Evolutionary conservation across 2,797 vertebrate genomes (phyloP).

Genomic region (Sebastes steindachneri): DNA sequence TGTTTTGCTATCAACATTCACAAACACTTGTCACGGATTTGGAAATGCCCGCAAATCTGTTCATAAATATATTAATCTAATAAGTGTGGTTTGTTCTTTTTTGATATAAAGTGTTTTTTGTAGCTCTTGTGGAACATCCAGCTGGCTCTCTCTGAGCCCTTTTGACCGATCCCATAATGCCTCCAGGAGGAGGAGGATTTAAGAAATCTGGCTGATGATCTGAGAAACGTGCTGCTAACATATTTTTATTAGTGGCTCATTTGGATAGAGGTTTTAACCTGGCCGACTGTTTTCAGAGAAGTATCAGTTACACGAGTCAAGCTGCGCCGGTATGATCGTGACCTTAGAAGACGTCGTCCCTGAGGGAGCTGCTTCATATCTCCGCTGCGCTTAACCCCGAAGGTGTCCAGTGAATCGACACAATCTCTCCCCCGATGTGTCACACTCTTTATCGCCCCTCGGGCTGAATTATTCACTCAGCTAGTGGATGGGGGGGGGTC

Average conservation of each 20-base stretch:
- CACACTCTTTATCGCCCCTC: constrained; percentile 1
- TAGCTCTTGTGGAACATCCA: constrained; percentile 3
- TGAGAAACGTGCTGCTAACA: neutral
- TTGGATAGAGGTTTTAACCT: neutral
- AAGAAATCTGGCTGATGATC: constrained; percentile 24
- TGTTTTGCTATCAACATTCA: neutral
- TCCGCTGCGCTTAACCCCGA: neutral
- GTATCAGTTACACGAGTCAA: constrained; percentile 6
- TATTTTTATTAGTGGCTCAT: neutral
- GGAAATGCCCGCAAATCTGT: neutral
- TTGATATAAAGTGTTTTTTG: neutral
- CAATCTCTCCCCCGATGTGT: constrained; percentile 3
- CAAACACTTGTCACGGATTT: constrained; percentile 8
- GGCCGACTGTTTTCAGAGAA: neutral
- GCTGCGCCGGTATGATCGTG: constrained; percentile 10
- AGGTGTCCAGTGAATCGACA: constrained; percentile 3
- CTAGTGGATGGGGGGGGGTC: constrained; percentile 15
- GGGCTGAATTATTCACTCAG: neutral
- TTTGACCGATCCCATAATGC: neutral
- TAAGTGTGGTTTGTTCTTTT: neutral
- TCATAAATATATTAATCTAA: neutral
- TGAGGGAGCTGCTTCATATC: constrained; percentile 12
- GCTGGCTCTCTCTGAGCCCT: neutral
- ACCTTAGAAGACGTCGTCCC: constrained; percentile 12
- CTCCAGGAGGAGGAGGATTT: neutral